Conservation (phyloP, 2,797 vertebrate genomes). For the Helicolenus hilgendorfi region DNA sequence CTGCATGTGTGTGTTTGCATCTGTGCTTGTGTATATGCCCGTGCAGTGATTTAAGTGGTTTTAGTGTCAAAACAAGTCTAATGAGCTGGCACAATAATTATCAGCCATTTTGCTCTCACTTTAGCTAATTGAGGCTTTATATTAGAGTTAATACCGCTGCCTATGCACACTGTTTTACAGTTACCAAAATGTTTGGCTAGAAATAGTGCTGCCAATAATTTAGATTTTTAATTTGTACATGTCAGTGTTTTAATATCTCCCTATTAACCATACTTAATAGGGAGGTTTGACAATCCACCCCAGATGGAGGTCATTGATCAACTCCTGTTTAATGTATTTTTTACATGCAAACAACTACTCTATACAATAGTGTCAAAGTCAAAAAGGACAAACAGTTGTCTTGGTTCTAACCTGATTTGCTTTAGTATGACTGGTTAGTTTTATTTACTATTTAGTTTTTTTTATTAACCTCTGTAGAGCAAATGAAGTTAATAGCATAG, state of each 20-base stretch:
- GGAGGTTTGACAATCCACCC: constrained; percentile 65
- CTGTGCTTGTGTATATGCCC: constrained; percentile 63
- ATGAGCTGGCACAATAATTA: constrained; percentile 87
- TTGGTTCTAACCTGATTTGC: not conserved
- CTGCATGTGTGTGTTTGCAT: constrained; percentile 79
- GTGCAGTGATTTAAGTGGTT: constrained; percentile 81
- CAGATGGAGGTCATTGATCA: constrained; percentile 81
- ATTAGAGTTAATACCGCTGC: constrained; percentile 76
- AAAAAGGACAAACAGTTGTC: constrained; percentile 41
- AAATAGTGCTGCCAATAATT: constrained; percentile 75
- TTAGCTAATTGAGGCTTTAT: constrained; percentile 84
- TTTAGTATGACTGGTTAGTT: too few relatives aligned
- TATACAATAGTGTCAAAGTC: constrained; percentile 62
- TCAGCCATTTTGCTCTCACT: constrained; percentile 85
- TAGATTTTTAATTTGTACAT: constrained; percentile 79
- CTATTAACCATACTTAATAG: constrained; percentile 82
- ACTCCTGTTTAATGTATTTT: constrained; percentile 48
- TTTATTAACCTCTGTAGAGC: not conserved
- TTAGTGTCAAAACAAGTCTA: constrained; percentile 84
- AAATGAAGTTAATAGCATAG: not conserved
- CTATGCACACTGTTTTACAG: constrained; percentile 66
- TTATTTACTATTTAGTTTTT: not conserved
- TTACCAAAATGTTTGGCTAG: constrained; percentile 70
- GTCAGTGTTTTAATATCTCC: constrained; percentile 78
- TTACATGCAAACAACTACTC: constrained; percentile 27